Evolutionary conservation across 2,797 vertebrate genomes (phyloP), one percentile per base, ranked within the genome.

Genomic region (Chloroceryle amazona): DNA sequence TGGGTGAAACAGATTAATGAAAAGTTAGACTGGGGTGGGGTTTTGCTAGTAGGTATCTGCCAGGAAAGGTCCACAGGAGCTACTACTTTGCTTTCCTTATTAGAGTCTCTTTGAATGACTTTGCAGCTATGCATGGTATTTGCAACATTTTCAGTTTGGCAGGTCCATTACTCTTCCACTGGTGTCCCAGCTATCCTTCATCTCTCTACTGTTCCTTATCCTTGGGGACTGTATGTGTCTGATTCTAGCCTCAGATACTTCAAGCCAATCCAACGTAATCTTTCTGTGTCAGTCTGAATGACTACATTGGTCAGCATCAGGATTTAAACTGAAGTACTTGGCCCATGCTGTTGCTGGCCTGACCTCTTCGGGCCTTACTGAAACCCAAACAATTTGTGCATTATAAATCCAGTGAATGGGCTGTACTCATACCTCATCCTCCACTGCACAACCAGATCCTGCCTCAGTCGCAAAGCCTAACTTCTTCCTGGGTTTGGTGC

Each of bases 321-420:
- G 86, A 92, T 92, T 96, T 96, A 86, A 84, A 87, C 41, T 85
- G 20, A 94, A 92, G 88, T 83, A 75, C 80, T 94, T 96, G 91
- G 82, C 76, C 93, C 33, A 7, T 35, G 39, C n/a, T 87, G n/a
- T 72, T 91, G 42, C 76, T 90, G 78, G 41, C 72, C 31, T 74
- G 81, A 93, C 61, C 68, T 92, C 74, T 75, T 76, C 70, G 74
- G 76, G 66, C 66, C 90, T 93, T 92, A n/a, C 25, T 68, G 84
- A 94, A 96, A 94, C 90, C 46, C 58, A 96, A 94, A 95, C 81
- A 86, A 68, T 92, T 95, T 96, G n/a, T 93, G 72, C 88, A 87
- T 92, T 95, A 85, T 81, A 92, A 92, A 78, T 78, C 61, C 90
- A 93, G 74, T 93, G 90, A 90, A 90, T 81, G 65, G 71, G 14